Percentiles rank a stretch among this genome's conserved stretches.
These are phyloP conservation scores for Genyomyrus donnyi DNA, from an alignment of 2,113 vertebrate genomes.

Conservation along the genomic window DNA sequence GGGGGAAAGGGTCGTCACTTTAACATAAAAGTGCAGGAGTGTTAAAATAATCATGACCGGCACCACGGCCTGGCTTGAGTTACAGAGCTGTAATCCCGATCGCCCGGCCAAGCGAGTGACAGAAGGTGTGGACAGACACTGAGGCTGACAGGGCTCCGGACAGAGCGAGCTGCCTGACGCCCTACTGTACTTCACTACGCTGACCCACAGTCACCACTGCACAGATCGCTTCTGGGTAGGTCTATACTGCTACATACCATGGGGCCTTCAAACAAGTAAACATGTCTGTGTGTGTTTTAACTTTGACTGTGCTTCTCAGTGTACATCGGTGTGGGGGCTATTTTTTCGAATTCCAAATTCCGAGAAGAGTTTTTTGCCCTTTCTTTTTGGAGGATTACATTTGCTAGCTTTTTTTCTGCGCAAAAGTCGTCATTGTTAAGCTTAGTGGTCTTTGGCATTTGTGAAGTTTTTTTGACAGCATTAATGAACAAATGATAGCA, in stretches of 20 bases:
- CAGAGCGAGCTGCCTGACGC: slow-evolving; percentile 25
- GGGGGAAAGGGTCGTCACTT: slow-evolving; percentile 41
- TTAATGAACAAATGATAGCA: not conserved
- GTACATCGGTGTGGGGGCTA: not conserved
- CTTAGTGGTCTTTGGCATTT: not conserved
- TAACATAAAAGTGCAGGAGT: slow-evolving; percentile 48
- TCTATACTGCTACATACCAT: not conserved
- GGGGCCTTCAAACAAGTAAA: not conserved
- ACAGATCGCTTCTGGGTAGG: not conserved
- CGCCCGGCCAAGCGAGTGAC: slow-evolving; percentile 23
- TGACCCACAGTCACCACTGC: not conserved
- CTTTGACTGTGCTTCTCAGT: not conserved
- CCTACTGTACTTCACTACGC: not conserved
- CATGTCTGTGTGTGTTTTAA: not conserved
- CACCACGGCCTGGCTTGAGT: slow-evolving; percentile 56
- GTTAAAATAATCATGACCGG: slow-evolving; percentile 70
- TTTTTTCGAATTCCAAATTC: not conserved
- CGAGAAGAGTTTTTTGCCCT: no score
- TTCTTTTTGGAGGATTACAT: not conserved
- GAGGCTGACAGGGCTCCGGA: slow-evolving; percentile 4
- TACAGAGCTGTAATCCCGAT: slow-evolving; percentile 52
- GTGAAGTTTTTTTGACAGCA: not conserved
- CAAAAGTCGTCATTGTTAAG: not conserved
- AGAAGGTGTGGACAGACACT: not conserved
- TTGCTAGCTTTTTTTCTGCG: not conserved